phyloP scores from a whole-genome alignment of 2,888 invertebrate genomes.

The Protophormia terraenovae region DNA sequence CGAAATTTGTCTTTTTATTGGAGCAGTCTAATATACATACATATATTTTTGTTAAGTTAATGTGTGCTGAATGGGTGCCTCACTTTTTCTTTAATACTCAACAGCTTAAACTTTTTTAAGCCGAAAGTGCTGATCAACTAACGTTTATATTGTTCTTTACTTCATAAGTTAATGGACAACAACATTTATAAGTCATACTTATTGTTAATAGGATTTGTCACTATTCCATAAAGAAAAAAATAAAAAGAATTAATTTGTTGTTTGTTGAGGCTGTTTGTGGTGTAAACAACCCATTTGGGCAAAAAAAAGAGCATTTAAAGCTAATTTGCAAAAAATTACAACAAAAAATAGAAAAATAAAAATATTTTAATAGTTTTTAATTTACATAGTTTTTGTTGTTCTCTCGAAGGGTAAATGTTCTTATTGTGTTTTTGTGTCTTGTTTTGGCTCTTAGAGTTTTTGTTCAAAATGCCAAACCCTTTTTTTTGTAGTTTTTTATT shows the following conservation, averaged over 20 bases:
- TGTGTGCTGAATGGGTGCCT: not conserved
- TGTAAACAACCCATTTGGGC: not conserved
- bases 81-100: not conserved
- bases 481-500: conserved; percentile 6
- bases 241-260: not conserved
- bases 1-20: no score
- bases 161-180: not conserved
- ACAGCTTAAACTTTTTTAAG: not conserved
- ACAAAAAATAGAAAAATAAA: not conserved
- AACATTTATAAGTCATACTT: not conserved
- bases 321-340: conserved; percentile 25
- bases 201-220: conserved; percentile 31
- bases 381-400: not conserved
- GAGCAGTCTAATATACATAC: no score
- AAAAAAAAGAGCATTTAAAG: conserved; percentile 19
- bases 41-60: not conserved
- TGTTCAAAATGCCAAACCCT: conserved; percentile 35
- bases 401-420: conserved; percentile 10
- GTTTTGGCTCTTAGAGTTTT: not conserved
- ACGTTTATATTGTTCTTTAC: not conserved
- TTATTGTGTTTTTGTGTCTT: not conserved
- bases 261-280: not conserved
- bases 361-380: conserved; percentile 18
- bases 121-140: not conserved
- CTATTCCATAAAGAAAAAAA: conserved; percentile 13